phyloP scores from a whole-genome alignment of 2,797 vertebrate genomes.

The Chelidonichthys spinosus region DNA sequence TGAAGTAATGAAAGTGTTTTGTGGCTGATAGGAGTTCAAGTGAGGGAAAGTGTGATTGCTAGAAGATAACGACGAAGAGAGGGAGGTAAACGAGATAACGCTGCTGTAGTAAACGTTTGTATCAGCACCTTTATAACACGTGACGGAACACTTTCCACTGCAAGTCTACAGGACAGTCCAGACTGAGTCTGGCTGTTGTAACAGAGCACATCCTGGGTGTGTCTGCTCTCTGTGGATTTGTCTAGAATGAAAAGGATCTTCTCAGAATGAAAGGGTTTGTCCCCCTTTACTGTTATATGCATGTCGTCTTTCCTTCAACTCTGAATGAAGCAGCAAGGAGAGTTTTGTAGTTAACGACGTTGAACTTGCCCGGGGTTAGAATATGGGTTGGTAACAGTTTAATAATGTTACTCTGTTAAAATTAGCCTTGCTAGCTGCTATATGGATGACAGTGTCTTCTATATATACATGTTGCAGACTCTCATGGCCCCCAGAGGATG shows the following conservation, averaged over 20 bases:
- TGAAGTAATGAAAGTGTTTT: constrained; percentile 19
- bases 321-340: constrained; percentile 6
- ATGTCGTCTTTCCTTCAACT: neutral
- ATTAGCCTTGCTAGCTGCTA: too few species aligned
- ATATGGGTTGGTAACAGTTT: neutral
- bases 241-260: constrained; percentile 30
- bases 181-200: constrained; percentile 21
- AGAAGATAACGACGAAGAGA: constrained; percentile 9
- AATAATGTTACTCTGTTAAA: too few species aligned
- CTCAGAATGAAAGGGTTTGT: constrained; percentile 26
- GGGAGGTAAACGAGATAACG: constrained; percentile 6
- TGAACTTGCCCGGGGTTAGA: constrained; percentile 10
- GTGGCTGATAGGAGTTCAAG: constrained; percentile 37
- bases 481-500: too few species aligned
- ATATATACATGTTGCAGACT: too few species aligned
- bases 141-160: constrained; percentile 16
- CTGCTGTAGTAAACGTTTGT: neutral
- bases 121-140: neutral
- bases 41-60: constrained; percentile 18
- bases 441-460: neutral
- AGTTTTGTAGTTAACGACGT: neutral
- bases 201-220: constrained; percentile 50
- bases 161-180: constrained; percentile 29
- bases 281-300: neutral
- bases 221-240: constrained; percentile 42